phyloP scores from a whole-genome alignment of 2,797 vertebrate genomes.

The Enoplosus armatus region DNA sequence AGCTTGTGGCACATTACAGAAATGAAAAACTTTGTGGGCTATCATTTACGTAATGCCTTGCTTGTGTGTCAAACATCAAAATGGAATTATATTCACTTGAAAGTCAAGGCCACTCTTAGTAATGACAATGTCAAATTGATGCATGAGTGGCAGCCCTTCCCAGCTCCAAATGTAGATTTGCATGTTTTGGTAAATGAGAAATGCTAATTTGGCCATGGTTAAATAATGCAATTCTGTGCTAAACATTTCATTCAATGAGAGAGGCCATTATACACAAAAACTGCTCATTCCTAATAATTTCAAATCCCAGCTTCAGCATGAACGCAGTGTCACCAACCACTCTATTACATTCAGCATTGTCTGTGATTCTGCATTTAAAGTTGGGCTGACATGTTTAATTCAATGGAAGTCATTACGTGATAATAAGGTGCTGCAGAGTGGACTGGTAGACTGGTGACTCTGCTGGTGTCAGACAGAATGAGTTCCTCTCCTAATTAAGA shows the following conservation, averaged over 20 bases:
- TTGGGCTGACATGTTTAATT: slow-evolving; percentile 74
- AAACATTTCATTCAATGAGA: slow-evolving; percentile 32
- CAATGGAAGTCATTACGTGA: slow-evolving; percentile 76
- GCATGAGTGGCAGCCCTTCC: slow-evolving; percentile 34
- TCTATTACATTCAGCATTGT: slow-evolving; percentile 50
- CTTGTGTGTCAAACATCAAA: slow-evolving; percentile 45
- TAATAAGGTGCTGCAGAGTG: slow-evolving; percentile 67
- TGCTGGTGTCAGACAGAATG: slow-evolving; percentile 78
- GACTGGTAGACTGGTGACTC: slow-evolving; percentile 71
- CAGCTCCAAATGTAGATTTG: slow-evolving; percentile 50
- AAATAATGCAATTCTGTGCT: slow-evolving; percentile 57
- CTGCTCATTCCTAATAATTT: slow-evolving; percentile 47
- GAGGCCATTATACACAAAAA: slow-evolving; percentile 45
- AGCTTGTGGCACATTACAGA: slow-evolving; percentile 50
- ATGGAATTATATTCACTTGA: slow-evolving; percentile 47
- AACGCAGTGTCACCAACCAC: slow-evolving; percentile 37
- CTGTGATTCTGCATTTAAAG: slow-evolving; percentile 57
- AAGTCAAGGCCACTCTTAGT: slow-evolving; percentile 49
- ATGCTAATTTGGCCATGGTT: slow-evolving; percentile 52
- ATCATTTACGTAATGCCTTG: slow-evolving; percentile 26
- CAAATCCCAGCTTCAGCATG: slow-evolving; percentile 13
- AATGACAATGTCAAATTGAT: slow-evolving; percentile 61
- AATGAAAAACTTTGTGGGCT: slow-evolving; percentile 36
- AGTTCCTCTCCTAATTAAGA: slow-evolving; percentile 80
- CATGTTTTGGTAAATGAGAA: slow-evolving; percentile 47